A percentile compares a stretch with the other conserved stretches of the same genome.
Evolutionary conservation across 2,797 vertebrate species (phyloP).

Genomic region (Anguilla megastoma): DNA sequence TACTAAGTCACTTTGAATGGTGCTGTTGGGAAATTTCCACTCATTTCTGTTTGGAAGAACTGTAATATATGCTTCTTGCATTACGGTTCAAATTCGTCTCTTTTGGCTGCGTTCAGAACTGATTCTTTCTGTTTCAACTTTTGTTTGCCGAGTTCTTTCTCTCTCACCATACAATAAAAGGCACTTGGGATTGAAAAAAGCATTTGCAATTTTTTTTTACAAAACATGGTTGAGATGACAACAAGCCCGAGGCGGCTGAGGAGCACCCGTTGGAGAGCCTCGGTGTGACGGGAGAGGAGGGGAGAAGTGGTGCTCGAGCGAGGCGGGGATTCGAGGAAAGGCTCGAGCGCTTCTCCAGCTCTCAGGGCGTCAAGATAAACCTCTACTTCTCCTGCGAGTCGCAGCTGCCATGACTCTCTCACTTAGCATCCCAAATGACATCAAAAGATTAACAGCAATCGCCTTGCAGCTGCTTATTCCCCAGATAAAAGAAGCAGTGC

Average conservation of each 20-base stretch:
- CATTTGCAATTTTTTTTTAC: not conserved
- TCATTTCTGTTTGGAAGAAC: not conserved
- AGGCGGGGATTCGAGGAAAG: not conserved
- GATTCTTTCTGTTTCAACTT: not conserved
- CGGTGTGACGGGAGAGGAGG: not conserved
- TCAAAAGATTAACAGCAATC: conserved; percentile 68
- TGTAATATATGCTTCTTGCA: not conserved
- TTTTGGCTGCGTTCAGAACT: not conserved
- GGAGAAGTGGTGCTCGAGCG: not conserved
- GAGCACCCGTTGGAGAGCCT: not conserved
- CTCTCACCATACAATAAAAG: not conserved
- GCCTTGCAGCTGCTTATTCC: conserved; percentile 61
- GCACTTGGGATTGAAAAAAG: not conserved
- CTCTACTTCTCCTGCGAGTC: not conserved
- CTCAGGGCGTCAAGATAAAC: conserved; percentile 14
- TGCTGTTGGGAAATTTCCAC: not conserved
- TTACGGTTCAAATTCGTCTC: not conserved
- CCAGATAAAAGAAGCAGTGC: not conserved
- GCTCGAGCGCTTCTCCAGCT: not conserved
- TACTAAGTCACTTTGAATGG: not conserved
- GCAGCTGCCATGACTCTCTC: conserved; percentile 49
- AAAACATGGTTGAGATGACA: not conserved
- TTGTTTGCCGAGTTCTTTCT: not conserved
- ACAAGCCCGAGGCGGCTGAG: not conserved
- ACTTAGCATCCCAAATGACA: conserved; percentile 52